These are phyloP conservation scores for Oryzias dopingdopingensis DNA, from an alignment of 2,797 vertebrate genomes.

Conservation along the genomic window DNA sequence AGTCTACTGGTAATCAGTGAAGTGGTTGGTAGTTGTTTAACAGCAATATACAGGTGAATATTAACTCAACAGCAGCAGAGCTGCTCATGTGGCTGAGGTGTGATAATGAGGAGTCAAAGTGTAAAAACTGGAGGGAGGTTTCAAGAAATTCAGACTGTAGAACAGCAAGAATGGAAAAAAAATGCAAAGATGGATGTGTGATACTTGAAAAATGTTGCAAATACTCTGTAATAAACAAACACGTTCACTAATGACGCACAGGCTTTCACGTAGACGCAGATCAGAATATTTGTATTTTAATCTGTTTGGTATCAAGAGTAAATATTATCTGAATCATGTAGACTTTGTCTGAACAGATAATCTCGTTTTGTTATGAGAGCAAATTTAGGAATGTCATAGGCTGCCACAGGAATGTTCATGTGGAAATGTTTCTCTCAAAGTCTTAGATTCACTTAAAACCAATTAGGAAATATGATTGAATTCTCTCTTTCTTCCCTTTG, in stretches of 20 bases:
- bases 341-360: not conserved
- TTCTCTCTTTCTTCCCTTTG: no score
- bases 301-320: constrained; percentile 3
- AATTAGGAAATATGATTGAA: no score
- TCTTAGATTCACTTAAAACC: no score
- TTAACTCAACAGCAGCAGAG: not conserved
- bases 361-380: not conserved
- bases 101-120: not conserved
- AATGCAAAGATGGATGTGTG: not conserved
- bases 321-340: not conserved
- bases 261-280: constrained; percentile 12
- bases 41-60: not conserved
- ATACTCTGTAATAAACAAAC: constrained; percentile 22
- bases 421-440: no score
- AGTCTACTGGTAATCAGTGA: not conserved
- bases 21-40: not conserved
- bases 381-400: not conserved
- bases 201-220: constrained; percentile 25
- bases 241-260: constrained; percentile 26
- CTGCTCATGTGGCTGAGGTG: not conserved
- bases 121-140: not conserved
- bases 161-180: constrained; percentile 11
- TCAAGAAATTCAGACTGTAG: not conserved
- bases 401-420: no score
- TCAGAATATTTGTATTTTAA: constrained; percentile 1